These are phyloP conservation scores for Xiphydria camelus DNA, from an alignment of 2,888 invertebrate species.

Conservation along the genomic window DNA sequence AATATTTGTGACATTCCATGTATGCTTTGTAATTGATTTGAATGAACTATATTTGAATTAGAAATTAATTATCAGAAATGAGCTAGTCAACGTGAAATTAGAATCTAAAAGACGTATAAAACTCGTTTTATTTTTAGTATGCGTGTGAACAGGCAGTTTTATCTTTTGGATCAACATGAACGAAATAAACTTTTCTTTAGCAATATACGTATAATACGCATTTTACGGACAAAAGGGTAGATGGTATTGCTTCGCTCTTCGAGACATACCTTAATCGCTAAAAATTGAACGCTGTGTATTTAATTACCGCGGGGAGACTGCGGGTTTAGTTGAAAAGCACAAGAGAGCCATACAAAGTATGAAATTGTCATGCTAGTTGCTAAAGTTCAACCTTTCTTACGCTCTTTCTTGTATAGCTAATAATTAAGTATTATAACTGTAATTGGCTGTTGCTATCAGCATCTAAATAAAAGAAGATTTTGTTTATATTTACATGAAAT, in stretches of 20 bases:
- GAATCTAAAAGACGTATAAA: neutral
- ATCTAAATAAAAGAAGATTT: conserved; percentile 22
- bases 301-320: neutral
- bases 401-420: neutral
- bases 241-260: conserved; percentile 7
- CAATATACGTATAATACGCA: neutral
- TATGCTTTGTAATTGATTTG: neutral
- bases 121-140: neutral
- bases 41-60: neutral
- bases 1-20: conserved; percentile 7
- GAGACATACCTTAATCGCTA: neutral
- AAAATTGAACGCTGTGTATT: neutral
- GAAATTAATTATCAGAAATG: conserved; percentile 7
- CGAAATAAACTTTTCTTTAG: neutral
- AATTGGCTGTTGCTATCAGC: conserved; percentile 18
- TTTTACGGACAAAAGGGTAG: conserved; percentile 7
- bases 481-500: conserved; percentile 18
- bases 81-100: conserved; percentile 13
- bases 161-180: neutral
- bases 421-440: conserved; percentile 9
- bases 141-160: neutral
- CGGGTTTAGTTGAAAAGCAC: too few relatives aligned
- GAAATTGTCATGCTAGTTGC: too few relatives aligned
- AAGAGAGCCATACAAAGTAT: too few relatives aligned
- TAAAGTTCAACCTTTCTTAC: conserved; percentile 1